These are phyloP conservation scores for Lysiphlebus fabarum DNA, from an alignment of 1,140 invertebrate genomes.

Conservation along the genomic window DNA sequence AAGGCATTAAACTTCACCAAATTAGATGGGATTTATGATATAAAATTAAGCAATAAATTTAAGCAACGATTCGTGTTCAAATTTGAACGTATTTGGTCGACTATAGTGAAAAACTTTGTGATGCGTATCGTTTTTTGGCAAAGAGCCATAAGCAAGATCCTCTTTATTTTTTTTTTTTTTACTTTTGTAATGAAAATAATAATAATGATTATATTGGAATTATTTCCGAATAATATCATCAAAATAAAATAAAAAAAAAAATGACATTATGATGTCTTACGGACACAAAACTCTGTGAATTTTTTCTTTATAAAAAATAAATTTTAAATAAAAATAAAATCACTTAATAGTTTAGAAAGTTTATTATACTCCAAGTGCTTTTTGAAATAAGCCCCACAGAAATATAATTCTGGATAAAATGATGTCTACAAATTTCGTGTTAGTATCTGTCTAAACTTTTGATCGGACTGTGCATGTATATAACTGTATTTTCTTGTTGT, in stretches of 20 bases:
- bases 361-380: too few species aligned
- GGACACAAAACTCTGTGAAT: too few species aligned
- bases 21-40: slow-evolving; percentile 24
- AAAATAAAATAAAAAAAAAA: too few species aligned
- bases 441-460: slow-evolving; percentile 8
- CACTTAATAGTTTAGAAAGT: too few species aligned
- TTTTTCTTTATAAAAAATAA: too few species aligned
- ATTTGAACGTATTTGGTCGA: slow-evolving; percentile 4
- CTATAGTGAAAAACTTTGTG: slow-evolving; percentile 3
- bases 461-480: slow-evolving; percentile 12
- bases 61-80: slow-evolving; percentile 10
- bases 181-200: background rate
- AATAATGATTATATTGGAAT: too few species aligned
- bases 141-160: background rate
- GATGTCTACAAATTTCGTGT: too few species aligned
- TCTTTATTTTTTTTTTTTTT: slow-evolving; percentile 11
- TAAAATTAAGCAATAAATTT: slow-evolving; percentile 14
- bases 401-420: too few species aligned
- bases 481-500: background rate
- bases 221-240: too few species aligned
- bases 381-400: too few species aligned
- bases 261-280: too few species aligned
- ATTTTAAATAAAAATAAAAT: too few species aligned
- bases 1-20: slow-evolving; percentile 24
- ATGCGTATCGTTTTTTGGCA: slow-evolving; percentile 2